These are phyloP conservation scores for Micromesistius poutassou DNA, from an alignment of 2,797 vertebrate genomes.

Conservation along the genomic window DNA sequence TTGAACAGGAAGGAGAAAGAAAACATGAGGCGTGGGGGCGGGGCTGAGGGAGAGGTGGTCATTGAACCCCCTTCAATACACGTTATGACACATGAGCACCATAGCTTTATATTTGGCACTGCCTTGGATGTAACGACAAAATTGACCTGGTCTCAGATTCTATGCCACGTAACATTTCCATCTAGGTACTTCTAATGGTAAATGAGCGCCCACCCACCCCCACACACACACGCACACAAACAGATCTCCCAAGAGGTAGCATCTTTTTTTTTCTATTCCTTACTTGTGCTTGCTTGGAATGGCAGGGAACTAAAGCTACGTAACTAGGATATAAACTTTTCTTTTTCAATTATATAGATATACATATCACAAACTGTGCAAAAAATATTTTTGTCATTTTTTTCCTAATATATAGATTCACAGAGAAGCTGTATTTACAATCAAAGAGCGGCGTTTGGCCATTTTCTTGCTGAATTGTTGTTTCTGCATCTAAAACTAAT, in stretches of 20 bases:
- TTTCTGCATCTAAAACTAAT: constrained; percentile 1
- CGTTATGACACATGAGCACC: neutral
- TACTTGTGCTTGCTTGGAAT: constrained; percentile 17
- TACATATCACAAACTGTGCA: constrained; percentile 55
- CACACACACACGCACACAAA: neutral
- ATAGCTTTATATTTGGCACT: constrained; percentile 30
- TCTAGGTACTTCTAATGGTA: neutral
- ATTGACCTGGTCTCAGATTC: neutral
- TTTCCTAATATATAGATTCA: constrained; percentile 39
- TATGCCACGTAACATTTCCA: neutral
- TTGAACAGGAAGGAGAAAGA: neutral
- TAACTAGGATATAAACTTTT: constrained; percentile 38
- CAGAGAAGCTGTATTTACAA: constrained; percentile 44
- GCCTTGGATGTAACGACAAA: constrained; percentile 64
- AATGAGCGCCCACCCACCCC: neutral
- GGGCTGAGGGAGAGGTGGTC: neutral
- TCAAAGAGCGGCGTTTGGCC: constrained; percentile 22
- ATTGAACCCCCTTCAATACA: neutral
- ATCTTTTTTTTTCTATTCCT: constrained; percentile 6
- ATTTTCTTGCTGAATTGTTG: neutral
- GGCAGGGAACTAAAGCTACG: constrained; percentile 22
- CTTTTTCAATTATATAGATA: constrained; percentile 20
- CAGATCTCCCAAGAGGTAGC: constrained; percentile 5
- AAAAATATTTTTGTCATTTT: constrained; percentile 56
- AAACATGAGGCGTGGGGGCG: neutral